A percentile compares a stretch with the other conserved stretches of the same genome.
These are phyloP conservation scores for Scaptomyza pallida DNA, from an alignment of 1,140 invertebrate species.

Conservation along the genomic window DNA sequence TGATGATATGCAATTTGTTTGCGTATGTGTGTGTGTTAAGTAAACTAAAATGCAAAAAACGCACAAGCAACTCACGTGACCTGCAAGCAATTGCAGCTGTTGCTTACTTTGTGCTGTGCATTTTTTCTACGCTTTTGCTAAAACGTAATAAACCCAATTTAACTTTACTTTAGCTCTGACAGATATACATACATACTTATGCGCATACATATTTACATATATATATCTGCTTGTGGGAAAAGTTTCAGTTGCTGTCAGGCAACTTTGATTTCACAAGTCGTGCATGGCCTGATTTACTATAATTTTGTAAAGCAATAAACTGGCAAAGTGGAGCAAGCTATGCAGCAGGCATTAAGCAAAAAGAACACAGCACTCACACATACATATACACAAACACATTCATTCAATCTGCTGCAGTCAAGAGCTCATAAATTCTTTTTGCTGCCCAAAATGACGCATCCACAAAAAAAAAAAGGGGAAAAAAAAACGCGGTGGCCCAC, in stretches of 20 bases:
- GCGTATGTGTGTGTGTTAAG: slow-evolving; percentile 45
- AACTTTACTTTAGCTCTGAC: slow-evolving; percentile 43
- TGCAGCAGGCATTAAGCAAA: slow-evolving; percentile 46
- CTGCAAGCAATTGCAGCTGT: slow-evolving; percentile 52
- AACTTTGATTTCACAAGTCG: slow-evolving; percentile 70
- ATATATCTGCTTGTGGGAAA: slow-evolving; percentile 34
- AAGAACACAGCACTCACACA: slow-evolving; percentile 15
- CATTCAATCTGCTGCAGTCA: slow-evolving; percentile 33
- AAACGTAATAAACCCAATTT: slow-evolving; percentile 51
- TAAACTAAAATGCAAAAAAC: slow-evolving; percentile 56
- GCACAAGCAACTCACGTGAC: slow-evolving; percentile 56
- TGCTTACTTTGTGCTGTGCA: slow-evolving; percentile 16
- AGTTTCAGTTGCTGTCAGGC: slow-evolving; percentile 53
- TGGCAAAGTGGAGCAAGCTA: slow-evolving; percentile 49
- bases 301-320: slow-evolving; percentile 75
- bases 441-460: slow-evolving; percentile 53
- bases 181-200: not conserved
- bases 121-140: not conserved
- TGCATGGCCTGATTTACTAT: slow-evolving; percentile 76
- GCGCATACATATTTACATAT: not conserved
- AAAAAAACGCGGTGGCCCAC: slow-evolving; percentile 45
- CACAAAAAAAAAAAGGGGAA: slow-evolving; percentile 18
- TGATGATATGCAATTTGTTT: slow-evolving; percentile 22
- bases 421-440: slow-evolving; percentile 56
- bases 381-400: slow-evolving; percentile 12